phyloP scores from a whole-genome alignment of 2,888 invertebrate species.

The Lymantria monacha region DNA sequence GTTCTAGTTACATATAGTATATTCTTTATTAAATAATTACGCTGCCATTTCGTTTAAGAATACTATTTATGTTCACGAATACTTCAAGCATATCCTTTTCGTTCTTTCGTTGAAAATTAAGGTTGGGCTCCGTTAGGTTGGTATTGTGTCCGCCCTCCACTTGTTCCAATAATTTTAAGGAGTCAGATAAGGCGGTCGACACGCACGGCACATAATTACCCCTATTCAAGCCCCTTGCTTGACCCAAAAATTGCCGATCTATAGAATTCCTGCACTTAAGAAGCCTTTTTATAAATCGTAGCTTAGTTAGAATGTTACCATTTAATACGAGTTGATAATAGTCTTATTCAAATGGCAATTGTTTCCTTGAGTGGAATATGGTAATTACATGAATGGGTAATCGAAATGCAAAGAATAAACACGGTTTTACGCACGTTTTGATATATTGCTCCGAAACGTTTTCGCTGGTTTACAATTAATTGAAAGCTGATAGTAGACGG shows the following conservation, averaged over 20 bases:
- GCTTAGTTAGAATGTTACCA: neutral
- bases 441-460: too few species aligned
- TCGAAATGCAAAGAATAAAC: too few species aligned
- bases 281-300: slow-evolving; percentile 11
- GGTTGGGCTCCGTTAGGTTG: slow-evolving; percentile 8
- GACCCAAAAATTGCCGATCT: slow-evolving; percentile 43
- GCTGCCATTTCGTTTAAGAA: too few species aligned
- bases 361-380: too few species aligned
- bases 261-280: slow-evolving; percentile 21
- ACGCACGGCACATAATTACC: slow-evolving; percentile 48
- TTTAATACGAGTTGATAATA: neutral
- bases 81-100: neutral
- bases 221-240: slow-evolving; percentile 32
- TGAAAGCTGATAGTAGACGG: too few species aligned
- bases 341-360: neutral
- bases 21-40: too few species aligned
- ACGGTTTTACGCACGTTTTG: too few species aligned
- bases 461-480: too few species aligned
- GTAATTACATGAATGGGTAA: too few species aligned
- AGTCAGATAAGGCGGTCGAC: slow-evolving; percentile 32
- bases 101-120: slow-evolving; percentile 19
- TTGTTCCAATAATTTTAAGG: slow-evolving; percentile 29
- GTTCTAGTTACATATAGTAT: too few species aligned
- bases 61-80: neutral
- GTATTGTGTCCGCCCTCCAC: slow-evolving; percentile 14